Conservation (phyloP, 1,140 invertebrate species). For the Prorops nasuta region DNA sequence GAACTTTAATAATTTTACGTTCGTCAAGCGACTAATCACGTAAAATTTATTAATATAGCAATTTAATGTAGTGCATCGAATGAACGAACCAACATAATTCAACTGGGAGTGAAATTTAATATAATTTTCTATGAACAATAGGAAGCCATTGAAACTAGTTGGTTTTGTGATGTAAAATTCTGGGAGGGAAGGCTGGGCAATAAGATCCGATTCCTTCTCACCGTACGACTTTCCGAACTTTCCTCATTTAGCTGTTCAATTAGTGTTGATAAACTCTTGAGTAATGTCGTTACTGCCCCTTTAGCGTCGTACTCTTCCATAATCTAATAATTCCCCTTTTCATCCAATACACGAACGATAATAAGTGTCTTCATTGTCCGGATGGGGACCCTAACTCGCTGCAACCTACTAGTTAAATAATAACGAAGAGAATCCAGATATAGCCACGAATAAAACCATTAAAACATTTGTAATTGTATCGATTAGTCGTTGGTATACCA, state of each 20-base stretch:
- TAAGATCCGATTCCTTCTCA: background rate
- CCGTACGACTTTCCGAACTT: constrained; percentile 13
- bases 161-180: too few relatives aligned
- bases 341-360: constrained; percentile 20
- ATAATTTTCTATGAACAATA: too few relatives aligned
- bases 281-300: constrained; percentile 20
- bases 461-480: constrained; percentile 1
- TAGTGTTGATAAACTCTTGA: constrained; percentile 25
- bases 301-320: constrained; percentile 8
- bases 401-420: constrained; percentile 7
- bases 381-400: background rate
- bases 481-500: constrained; percentile 9
- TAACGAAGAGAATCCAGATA: constrained; percentile 9
- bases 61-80: too few relatives aligned
- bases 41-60: too few relatives aligned
- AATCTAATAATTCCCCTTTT: constrained; percentile 27
- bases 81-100: too few relatives aligned
- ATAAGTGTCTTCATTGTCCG: constrained; percentile 13
- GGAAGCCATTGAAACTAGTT: too few relatives aligned
- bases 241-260: constrained; percentile 26
- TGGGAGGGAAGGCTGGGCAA: too few relatives aligned
- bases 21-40: too few relatives aligned
- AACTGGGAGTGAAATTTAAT: too few relatives aligned
- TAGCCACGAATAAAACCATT: constrained; percentile 9
- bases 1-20: too few relatives aligned